Conservation (phyloP, 2,888 invertebrate genomes). For the Tipula unca region DNA sequence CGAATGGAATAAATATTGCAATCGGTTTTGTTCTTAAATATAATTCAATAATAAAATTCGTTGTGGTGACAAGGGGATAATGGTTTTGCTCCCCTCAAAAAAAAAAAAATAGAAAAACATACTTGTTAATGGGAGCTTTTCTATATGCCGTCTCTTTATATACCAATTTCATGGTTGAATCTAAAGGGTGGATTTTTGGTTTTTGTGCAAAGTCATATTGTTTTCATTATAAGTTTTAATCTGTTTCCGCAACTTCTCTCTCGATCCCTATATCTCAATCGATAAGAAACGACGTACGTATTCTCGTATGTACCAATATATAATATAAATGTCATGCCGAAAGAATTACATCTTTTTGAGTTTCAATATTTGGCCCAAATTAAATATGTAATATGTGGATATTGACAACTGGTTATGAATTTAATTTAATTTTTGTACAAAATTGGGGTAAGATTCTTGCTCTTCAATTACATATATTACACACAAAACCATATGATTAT, state of each 20-base stretch:
- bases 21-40: not conserved
- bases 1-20: not conserved
- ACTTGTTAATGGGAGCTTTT: not conserved
- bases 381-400: too few species aligned
- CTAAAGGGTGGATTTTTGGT: not conserved
- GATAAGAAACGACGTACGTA: not conserved
- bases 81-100: not conserved
- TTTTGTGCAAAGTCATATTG: not conserved
- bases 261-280: not conserved
- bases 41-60: not conserved
- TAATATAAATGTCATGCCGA: not conserved
- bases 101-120: not conserved
- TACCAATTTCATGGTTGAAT: conserved; percentile 8
- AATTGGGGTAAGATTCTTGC: too few species aligned
- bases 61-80: not conserved
- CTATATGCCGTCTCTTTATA: not conserved
- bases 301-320: not conserved
- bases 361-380: not conserved
- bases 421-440: too few species aligned
- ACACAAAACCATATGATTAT: too few species aligned
- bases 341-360: not conserved
- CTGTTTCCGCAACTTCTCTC: not conserved
- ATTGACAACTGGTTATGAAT: too few species aligned
- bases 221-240: conserved; percentile 1
- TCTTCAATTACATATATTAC: too few species aligned